Conservation (phyloP, 2,113 vertebrate genomes). For the Notothenia coriiceps region DNA sequence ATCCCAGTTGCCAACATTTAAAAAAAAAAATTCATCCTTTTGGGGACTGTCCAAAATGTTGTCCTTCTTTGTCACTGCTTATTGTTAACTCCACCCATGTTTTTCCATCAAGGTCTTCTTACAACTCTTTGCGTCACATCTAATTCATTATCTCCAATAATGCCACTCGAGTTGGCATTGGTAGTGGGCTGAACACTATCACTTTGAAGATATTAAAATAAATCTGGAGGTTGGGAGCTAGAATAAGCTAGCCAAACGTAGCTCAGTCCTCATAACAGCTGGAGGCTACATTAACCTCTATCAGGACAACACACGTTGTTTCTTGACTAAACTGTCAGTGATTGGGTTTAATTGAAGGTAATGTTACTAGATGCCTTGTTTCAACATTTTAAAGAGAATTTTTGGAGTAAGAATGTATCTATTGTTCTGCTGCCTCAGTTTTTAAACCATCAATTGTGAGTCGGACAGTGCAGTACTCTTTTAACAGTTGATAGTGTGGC, state of each 20-base stretch:
- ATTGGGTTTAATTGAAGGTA: background rate
- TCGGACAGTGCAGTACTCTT: background rate
- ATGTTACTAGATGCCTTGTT: background rate
- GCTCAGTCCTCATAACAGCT: background rate
- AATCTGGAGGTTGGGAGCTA: too few relatives aligned
- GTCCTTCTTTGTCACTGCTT: background rate
- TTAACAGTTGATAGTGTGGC: background rate
- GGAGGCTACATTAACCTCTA: background rate
- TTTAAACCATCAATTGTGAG: background rate
- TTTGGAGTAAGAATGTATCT: background rate
- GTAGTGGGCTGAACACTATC: background rate
- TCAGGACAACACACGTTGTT: background rate
- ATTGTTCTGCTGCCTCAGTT: background rate
- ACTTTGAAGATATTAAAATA: background rate
- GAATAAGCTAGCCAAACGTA: background rate
- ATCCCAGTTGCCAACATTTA: conserved; percentile 4
- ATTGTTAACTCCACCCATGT: background rate
- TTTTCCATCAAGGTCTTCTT: background rate
- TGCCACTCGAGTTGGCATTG: background rate
- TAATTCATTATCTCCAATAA: background rate
- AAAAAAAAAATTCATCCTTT: conserved; percentile 8
- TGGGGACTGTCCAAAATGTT: background rate
- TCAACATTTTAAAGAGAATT: background rate
- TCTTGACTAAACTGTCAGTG: background rate
- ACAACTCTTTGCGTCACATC: background rate